Evolutionary conservation across 64 coral and sea anemone species (phyloP), one percentile per base, ranked within the genome.

Genomic region (Montipora cactus): DNA sequence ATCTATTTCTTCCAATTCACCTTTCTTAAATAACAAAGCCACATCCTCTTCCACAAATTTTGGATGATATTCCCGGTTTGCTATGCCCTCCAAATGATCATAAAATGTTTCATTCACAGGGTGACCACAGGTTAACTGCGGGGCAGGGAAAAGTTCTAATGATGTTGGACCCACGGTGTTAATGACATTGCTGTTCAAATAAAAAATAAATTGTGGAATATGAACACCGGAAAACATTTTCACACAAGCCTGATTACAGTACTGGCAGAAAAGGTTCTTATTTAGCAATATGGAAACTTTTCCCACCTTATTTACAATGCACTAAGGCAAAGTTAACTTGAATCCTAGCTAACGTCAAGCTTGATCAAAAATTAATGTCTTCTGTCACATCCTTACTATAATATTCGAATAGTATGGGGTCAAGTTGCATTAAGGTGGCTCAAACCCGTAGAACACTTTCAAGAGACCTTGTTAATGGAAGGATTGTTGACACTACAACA

Each of bases 1-100:
- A 59, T 99, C 95, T 58, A 99, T 68, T 16, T 94, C 95, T 62
- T 99, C 98, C 52, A 96, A 25, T 87, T 99, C 98, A 85, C 59
- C 96, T 68, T 96, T 99, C 48, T 96, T 99, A 74, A 99, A 99
- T 52, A 99, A 94, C 98, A 99, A 94, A 48, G 95, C 95, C 20
- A 99, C 98, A 90, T 99, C 98, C 47, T 95, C 95, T 76, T 99
- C 98, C 67, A 87, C 92, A 81, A 92, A 99, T 19, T 92, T 75
- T 57, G 98, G 98, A 68, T 99, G 98, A 3, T 59, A 79, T 1
- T 76, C 76, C 14, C 98, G 87, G 25, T 85, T 88, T 10, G 75
- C 78, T 84, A 99, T 96, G 1, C 98, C 98, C 45, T 96, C 95
- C 14, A 99, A 59, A 48, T 96, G 95, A 45, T 99, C 98, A 77